Base-by-base conservation (phyloP, 2,113 vertebrate species). In the Gnathonemus echidnorhynchus region DNA sequence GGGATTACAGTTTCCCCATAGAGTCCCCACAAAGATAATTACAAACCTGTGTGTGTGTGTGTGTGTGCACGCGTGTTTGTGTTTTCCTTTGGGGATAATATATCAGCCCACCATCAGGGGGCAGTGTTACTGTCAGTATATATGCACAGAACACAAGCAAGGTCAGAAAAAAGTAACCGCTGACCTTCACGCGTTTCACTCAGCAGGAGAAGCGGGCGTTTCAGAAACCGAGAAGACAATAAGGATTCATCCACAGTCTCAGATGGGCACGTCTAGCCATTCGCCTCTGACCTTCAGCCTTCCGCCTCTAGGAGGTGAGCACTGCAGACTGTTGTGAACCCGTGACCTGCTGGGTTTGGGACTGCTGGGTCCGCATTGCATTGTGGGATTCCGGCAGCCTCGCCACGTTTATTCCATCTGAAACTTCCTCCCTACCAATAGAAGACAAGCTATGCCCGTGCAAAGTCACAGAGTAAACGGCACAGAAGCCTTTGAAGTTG, bases 71-170 rank as follows among this genome's bases (percentile, higher is more conserved):
- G 24, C 4, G 2, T 27, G 5, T 70, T 10, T 27, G n/a, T 85
- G 15, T 87, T 87, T 87, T 27, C 48, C n/a, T 27, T 52, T 50
- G 11, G 86, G 49, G 11, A 66, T 45, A 31, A 70, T 89, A 48
- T 58, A 48, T 89, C 11, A 83, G 49, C 48, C 88, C 35, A 39
- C 88, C 88, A 84, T 89, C 66, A 89, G 88, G 88, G 88, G 88
- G 88, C 74, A 53, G 48, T 80, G 49, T 83, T 39, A 50, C 8
- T 53, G 74, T 31, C 49, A 48, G 17, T 21, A 85, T 46, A 24
- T 42, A 85, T 48, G 15, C 10, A 80, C 74, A 5, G 35, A 80
- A 85, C 39, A n/a, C 50, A 56, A 35, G 6, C 86, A 87, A 35
- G 31, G 50, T 53, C 50, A 7, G 45, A 87, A 8, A 53, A 53